phyloP scores from a whole-genome alignment of 2,888 invertebrate species.

The Drosophila anceps region DNA sequence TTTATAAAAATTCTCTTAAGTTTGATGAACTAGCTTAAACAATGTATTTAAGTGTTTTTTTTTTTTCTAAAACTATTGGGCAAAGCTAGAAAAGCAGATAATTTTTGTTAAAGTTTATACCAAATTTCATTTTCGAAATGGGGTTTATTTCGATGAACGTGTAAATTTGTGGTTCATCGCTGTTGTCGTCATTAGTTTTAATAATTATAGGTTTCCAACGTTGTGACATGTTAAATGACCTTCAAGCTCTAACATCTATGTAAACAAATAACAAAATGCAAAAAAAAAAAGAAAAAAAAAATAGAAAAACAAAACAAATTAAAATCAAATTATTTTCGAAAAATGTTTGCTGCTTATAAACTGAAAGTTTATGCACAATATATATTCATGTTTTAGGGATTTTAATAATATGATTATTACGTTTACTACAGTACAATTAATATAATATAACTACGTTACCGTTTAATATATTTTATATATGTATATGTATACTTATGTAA shows the following conservation, averaged over 20 bases:
- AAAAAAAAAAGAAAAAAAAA: background rate
- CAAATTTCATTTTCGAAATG: slow-evolving; percentile 74
- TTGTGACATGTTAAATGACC: slow-evolving; percentile 45
- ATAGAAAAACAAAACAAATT: slow-evolving; percentile 9
- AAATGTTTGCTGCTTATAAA: slow-evolving; percentile 60
- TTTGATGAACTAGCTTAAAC: slow-evolving; percentile 46
- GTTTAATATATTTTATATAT: slow-evolving; percentile 75
- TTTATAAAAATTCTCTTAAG: slow-evolving; percentile 39
- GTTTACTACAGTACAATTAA: slow-evolving; percentile 73
- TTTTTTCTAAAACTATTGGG: slow-evolving; percentile 14
- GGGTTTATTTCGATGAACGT: slow-evolving; percentile 28
- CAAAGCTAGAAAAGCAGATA: slow-evolving; percentile 18
- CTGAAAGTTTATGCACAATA: slow-evolving; percentile 71
- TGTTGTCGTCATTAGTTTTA: slow-evolving; percentile 21
- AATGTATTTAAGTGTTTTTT: slow-evolving; percentile 46
- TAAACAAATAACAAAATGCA: background rate
- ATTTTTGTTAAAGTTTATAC: slow-evolving; percentile 43
- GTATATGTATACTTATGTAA: slow-evolving; percentile 66
- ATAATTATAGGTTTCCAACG: slow-evolving; percentile 23
- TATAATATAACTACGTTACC: slow-evolving; percentile 58
- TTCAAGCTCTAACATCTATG: slow-evolving; percentile 27
- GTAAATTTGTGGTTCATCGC: slow-evolving; percentile 26
- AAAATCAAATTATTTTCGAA: slow-evolving; percentile 34
- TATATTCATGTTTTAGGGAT: slow-evolving; percentile 57
- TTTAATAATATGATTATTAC: slow-evolving; percentile 55